Evolutionary conservation across 2,797 vertebrate species (phyloP).

Genomic region (Hapalemur alaotrensis): DNA sequence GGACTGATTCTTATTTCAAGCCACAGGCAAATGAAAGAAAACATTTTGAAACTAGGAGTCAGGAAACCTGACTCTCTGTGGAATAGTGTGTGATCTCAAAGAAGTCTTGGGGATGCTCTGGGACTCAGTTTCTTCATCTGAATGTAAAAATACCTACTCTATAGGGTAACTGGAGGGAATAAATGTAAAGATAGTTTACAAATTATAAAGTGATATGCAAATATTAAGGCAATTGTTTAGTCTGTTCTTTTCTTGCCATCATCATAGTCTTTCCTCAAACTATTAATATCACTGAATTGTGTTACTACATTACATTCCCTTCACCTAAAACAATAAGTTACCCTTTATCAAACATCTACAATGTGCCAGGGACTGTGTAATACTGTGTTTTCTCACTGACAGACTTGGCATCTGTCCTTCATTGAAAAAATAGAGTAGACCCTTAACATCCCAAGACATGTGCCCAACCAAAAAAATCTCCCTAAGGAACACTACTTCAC

Average conservation of each 20-base stretch:
- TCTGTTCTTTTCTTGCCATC: not conserved
- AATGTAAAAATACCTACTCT: slow-evolving; percentile 5
- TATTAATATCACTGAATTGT: not conserved
- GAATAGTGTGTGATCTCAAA: not conserved
- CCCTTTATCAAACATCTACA: not conserved
- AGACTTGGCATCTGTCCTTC: not conserved
- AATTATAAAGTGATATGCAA: not conserved
- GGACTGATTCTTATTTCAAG: not conserved
- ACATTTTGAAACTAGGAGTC: slow-evolving; percentile 1
- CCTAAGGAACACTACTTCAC: not conserved
- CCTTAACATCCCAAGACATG: not conserved
- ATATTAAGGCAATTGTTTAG: not conserved
- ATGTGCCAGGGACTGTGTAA: not conserved
- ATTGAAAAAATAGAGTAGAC: slow-evolving; percentile 1
- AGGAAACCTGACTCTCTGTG: not conserved
- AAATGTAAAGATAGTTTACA: not conserved
- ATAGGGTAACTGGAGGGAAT: not conserved
- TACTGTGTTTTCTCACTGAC: not conserved
- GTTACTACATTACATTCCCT: not conserved
- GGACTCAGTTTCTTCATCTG: slow-evolving; percentile 6
- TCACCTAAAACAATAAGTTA: not conserved
- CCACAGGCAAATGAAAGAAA: slow-evolving; percentile 3
- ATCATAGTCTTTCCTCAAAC: slow-evolving; percentile 17
- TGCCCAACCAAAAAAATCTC: not conserved
- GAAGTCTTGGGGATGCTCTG: not conserved